These are phyloP conservation scores for Ligdia adustata DNA, from an alignment of 2,888 invertebrate species.

Conservation along the genomic window DNA sequence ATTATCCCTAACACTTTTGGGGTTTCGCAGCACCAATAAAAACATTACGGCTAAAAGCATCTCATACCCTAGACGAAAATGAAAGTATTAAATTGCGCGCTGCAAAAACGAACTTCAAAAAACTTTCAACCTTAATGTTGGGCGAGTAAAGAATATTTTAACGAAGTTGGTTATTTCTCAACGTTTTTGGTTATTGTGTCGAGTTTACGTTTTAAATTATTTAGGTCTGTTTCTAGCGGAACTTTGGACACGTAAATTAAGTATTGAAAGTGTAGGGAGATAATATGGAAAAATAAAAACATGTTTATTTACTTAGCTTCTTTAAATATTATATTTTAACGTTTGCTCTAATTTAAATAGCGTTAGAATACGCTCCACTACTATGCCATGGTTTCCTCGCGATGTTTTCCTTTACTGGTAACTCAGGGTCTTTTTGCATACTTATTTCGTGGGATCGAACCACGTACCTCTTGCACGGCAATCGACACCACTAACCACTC, in stretches of 20 bases:
- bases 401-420: too few species aligned
- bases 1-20: conserved; percentile 27
- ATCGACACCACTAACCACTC: too few species aligned
- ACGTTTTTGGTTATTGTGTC: conserved; percentile 2
- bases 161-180: not conserved
- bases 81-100: not conserved
- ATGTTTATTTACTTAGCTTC: not conserved
- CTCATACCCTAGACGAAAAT: conserved; percentile 24
- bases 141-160: conserved; percentile 1
- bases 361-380: too few species aligned
- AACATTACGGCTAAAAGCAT: conserved; percentile 40
- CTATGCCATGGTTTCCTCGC: too few species aligned
- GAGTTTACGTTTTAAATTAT: conserved; percentile 26
- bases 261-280: conserved; percentile 6
- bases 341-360: too few species aligned
- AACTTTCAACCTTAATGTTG: conserved; percentile 12
- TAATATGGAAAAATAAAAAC: not conserved
- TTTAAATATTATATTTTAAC: too few species aligned
- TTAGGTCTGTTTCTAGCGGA: conserved; percentile 25
- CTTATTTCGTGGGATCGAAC: too few species aligned
- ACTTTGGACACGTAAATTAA: conserved; percentile 10
- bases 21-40: conserved; percentile 31
- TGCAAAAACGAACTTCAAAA: conserved; percentile 9
- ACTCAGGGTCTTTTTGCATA: too few species aligned
- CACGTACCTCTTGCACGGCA: too few species aligned